Base-by-base conservation (phyloP, 2,888 invertebrate genomes). In the Xanthorhoe designata region DNA sequence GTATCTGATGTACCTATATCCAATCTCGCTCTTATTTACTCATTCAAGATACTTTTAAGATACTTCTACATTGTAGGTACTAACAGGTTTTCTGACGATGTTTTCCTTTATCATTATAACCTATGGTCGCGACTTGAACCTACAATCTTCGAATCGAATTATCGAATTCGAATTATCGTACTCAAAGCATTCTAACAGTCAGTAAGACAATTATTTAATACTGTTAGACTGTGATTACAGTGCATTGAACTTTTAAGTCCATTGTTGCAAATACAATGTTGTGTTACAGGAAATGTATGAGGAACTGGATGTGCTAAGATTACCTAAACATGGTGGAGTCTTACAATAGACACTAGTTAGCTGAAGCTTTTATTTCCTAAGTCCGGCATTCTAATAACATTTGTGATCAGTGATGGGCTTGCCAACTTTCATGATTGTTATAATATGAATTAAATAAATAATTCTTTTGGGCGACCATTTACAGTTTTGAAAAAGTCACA, bases 251-350 rank as follows among this genome's bases (percentile, higher is more conserved):
- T 61, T 56, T 32, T 9, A n/a, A 7, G 53, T 45, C 68, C 50
- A 68, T 68, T 68, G 68, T 68, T 61, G 51, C 51, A 8, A 64
- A 24, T 19, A 64, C 55, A 65, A 60, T 60, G 64, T 52, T 29
- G 18, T 49, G 45, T 35, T 59, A 47, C 64, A 55, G 64, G 64
- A 64, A 64, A 50, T 60, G 51, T 8, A 64, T 24, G 49, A 59
- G 64, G 60, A 65, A 65, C 53, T 51, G 35, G 54, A 64, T 51
- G 50, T 15, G 19, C 2, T 17, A 50, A 5, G 52, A 64, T 64
- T 50, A 38, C n/a, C 15, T 42, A 50, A 35, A 35, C 42, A 24
- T 56, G 50, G 19, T 18, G 32, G 38, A n/a, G 38, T 52, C 57
- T 32, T 59, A 38, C 42, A 60, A 60, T 42, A 60, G 60, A 64